phyloP scores from a whole-genome alignment of 2,888 invertebrate species.

The Melanargia galathea region DNA sequence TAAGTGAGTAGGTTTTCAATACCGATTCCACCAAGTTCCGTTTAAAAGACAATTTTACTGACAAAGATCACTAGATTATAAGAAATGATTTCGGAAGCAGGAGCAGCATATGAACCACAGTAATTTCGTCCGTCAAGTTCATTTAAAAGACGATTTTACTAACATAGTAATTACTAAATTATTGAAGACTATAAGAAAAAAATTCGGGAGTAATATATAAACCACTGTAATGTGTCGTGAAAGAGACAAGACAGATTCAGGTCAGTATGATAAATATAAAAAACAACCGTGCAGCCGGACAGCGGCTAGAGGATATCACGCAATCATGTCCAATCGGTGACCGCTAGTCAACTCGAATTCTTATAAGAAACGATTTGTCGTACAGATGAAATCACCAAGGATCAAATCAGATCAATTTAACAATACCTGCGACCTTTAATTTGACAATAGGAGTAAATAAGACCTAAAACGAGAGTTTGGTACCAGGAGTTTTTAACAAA shows the following conservation, averaged over 20 bases:
- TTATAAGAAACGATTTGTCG: background rate
- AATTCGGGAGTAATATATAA: background rate
- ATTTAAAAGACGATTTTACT: no score
- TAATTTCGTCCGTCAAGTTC: background rate
- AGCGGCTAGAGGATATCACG: conserved; percentile 40
- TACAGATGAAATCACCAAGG: background rate
- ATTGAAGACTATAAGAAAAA: background rate
- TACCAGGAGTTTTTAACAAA: no score
- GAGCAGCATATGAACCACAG: background rate
- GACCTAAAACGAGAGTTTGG: no score
- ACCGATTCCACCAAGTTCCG: no score
- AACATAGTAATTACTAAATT: no score
- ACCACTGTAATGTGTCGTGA: background rate
- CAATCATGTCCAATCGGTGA: conserved; percentile 37
- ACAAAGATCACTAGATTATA: no score
- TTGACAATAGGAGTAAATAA: no score
- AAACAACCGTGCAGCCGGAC: conserved; percentile 37
- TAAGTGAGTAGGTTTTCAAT: no score
- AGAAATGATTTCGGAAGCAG: no score
- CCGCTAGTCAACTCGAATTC: conserved; percentile 3
- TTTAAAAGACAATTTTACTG: no score
- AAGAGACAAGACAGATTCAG: conserved; percentile 37
- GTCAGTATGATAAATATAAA: conserved; percentile 44
- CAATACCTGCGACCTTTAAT: no score
- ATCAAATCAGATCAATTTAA: no score